Conservation (phyloP, 2,113 vertebrate genomes). For the Xiphophorus hellerii region DNA sequence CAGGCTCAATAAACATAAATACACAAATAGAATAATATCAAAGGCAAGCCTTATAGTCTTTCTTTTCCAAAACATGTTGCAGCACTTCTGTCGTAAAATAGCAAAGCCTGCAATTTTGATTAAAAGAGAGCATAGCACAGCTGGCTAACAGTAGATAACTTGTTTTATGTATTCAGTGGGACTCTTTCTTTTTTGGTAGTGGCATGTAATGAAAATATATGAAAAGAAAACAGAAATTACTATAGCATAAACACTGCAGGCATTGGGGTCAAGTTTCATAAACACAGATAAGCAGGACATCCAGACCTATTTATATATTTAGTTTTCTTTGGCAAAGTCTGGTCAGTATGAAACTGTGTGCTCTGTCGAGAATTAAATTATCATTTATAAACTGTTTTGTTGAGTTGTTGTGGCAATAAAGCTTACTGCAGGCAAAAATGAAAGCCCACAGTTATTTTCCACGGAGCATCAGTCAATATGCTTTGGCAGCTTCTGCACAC, state of each 20-base stretch:
- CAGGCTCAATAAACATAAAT: too few relatives aligned
- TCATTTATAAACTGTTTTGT: slow-evolving; percentile 46
- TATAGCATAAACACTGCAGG: not conserved
- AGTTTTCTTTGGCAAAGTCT: slow-evolving; percentile 26
- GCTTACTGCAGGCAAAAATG: slow-evolving; percentile 40
- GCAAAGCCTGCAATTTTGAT: not conserved
- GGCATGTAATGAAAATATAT: not conserved
- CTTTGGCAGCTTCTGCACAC: slow-evolving; percentile 36
- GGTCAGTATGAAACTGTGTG: slow-evolving; percentile 6
- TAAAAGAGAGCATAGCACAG: not conserved
- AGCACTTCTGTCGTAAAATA: not conserved
- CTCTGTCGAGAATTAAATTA: slow-evolving; percentile 27
- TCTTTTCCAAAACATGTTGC: not conserved
- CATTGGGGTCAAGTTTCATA: not conserved
- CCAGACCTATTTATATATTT: not conserved
- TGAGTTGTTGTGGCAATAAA: slow-evolving; percentile 53
- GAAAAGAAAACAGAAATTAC: not conserved
- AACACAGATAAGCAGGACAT: slow-evolving; percentile 10
- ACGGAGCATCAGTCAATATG: slow-evolving; percentile 52
- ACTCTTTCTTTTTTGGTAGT: not conserved
- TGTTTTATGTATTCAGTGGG: not conserved
- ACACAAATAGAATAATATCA: too few relatives aligned
- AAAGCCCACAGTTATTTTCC: slow-evolving; percentile 64
- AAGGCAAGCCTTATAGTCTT: too few relatives aligned
- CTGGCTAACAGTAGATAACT: not conserved